Evolutionary conservation across 1,140 invertebrate genomes (phyloP), one percentile per base, ranked within the genome.

Genomic region (Stegodyphus mimosarum): DNA sequence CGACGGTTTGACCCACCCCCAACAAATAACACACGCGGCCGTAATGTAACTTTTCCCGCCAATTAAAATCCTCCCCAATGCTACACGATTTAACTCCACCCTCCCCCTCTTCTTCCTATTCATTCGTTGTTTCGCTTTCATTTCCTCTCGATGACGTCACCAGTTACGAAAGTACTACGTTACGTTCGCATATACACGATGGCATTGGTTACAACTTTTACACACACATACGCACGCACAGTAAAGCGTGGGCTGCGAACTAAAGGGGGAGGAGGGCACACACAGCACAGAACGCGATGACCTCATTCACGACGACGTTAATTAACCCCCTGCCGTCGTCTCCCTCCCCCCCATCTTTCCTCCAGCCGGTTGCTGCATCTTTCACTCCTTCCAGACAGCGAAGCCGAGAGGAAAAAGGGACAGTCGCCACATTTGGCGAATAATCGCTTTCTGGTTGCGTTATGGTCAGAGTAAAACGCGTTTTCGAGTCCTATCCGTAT

Each of bases 261-360:
- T 70, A 71, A 7, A 11, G 49, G 55, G 7, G 79, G 60, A 60
- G 49, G 48, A 13, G 49, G 49, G 53, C 6, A 53, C 18, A 60
- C 9, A 53, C 52, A 71, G 69, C 9, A 53, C 52, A 71, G 69
- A 80, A 83, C 79, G 79, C 70, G 79, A 83, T 83, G 79, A 83
- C 79, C 79, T 83, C 79, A 83, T 83, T 83, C 79, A 83, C 79
- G 79, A 83, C 71, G 71, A 83, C 79, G 79, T 83, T 83, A 83
- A 83, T 83, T 83, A 83, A 73, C 53, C 70, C 5, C 33, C 33
- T 33, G 48, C 60, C 60, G 48, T 15, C 51, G 33, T 15, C 64
- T 50, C 53, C 33, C 53, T 48, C 67, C 52, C 15, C 49, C 52
- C 6, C 78, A 6, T 48, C 63, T 63, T 71, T 69, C n/a, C 70